Conservation (phyloP, 2,888 invertebrate genomes). For the Xiphydria camelus region DNA sequence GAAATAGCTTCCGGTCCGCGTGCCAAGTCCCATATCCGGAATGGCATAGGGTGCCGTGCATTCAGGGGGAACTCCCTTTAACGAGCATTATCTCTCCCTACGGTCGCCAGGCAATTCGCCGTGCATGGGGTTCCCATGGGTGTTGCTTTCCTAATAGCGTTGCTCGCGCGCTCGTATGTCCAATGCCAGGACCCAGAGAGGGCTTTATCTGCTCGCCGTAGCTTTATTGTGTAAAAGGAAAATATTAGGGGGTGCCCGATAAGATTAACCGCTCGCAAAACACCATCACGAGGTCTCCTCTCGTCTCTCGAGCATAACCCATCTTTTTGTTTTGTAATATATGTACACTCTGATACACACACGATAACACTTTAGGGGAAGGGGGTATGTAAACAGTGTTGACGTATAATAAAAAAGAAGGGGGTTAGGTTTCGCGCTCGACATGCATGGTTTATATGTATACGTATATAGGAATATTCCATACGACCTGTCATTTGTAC, state of each 20-base stretch:
- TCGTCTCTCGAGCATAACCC: no score
- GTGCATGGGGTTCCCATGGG: conserved; percentile 35
- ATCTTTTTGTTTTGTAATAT: no score
- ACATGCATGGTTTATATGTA: no score
- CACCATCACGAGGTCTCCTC: conserved; percentile 4
- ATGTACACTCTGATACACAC: no score
- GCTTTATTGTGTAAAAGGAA: conserved; percentile 4
- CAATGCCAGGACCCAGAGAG: background rate
- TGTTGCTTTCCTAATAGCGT: conserved; percentile 27
- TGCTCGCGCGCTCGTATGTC: conserved; percentile 2
- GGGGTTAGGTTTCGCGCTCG: no score
- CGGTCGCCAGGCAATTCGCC: no score
- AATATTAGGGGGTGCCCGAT: conserved; percentile 3
- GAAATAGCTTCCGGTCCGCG: conserved; percentile 35
- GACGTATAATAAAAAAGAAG: no score
- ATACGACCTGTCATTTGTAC: no score
- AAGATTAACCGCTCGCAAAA: conserved; percentile 9
- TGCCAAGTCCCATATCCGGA: conserved; percentile 36
- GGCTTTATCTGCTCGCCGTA: conserved; percentile 6
- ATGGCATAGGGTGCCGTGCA: conserved; percentile 31
- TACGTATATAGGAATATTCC: no score
- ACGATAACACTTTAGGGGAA: no score
- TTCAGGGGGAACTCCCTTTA: conserved; percentile 26
- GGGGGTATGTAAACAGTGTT: no score
- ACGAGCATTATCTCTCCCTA: conserved; percentile 24